Evolutionary conservation across 2,113 vertebrate genomes (phyloP).

Genomic region (Rhea pennata): DNA sequence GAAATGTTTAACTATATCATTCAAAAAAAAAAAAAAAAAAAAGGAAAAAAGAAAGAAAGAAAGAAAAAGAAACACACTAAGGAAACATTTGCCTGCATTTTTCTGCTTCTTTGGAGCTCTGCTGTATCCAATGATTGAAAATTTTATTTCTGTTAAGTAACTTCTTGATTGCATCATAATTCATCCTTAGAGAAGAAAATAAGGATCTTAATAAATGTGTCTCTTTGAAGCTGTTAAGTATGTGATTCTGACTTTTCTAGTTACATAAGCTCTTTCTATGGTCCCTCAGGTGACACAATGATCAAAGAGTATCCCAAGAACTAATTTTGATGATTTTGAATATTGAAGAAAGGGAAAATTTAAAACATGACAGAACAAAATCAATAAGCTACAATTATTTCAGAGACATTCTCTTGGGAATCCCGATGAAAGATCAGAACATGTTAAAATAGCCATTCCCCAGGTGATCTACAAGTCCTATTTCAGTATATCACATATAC

Average conservation of each 20-base stretch:
- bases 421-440: not conserved
- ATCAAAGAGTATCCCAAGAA: not conserved
- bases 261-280: not conserved
- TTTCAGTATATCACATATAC: not conserved
- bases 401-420: not conserved
- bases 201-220: not conserved
- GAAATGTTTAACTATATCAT: not conserved
- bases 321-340: conserved; percentile 6
- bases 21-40: not conserved
- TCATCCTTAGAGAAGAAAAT: not conserved
- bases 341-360: not conserved
- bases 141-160: not conserved
- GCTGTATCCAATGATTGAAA: not conserved
- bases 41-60: not conserved
- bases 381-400: not conserved
- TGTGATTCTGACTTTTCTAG: not conserved
- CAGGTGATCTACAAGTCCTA: not conserved
- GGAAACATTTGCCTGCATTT: not conserved
- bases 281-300: not conserved
- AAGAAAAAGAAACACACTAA: not conserved
- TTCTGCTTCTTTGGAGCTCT: not conserved
- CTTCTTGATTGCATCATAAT: not conserved
- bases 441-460: not conserved
- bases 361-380: not conserved
- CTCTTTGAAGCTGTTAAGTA: not conserved